A percentile compares a stretch with the other conserved stretches of the same genome.
Evolutionary conservation across 2,888 invertebrate species (phyloP).

Genomic region (Sinhomidia bicolor): DNA sequence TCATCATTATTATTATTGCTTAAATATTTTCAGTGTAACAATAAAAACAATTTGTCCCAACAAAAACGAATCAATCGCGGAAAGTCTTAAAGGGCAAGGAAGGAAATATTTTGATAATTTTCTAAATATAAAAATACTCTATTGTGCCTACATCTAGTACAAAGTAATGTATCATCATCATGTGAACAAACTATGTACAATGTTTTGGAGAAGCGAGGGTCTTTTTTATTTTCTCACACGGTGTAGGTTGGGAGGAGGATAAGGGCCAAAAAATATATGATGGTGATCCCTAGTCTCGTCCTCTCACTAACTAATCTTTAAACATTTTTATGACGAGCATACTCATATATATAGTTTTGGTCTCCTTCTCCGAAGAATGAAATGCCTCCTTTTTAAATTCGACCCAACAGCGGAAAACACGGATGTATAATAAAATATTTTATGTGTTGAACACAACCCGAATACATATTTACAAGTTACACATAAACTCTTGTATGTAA

Average conservation of each 20-base stretch:
- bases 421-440: constrained; percentile 22
- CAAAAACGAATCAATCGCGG: not conserved
- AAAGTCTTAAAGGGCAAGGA: too few species aligned
- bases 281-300: not conserved
- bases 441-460: not conserved
- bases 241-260: too few species aligned
- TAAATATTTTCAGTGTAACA: not conserved
- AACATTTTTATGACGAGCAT: constrained; percentile 71
- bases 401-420: not conserved
- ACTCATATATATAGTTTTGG: constrained; percentile 52
- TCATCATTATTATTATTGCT: not conserved
- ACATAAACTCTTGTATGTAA: not conserved
- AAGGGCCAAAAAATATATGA: not conserved
- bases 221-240: not conserved
- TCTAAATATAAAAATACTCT: too few species aligned
- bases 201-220: not conserved
- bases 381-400: constrained; percentile 7
- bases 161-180: too few species aligned
- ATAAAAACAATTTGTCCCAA: not conserved
- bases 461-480: not conserved
- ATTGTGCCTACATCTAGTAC: not conserved
- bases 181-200: not conserved
- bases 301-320: constrained; percentile 23
- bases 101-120: too few species aligned
- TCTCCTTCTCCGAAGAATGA: not conserved